Conservation (phyloP, 2,888 invertebrate genomes). For the Cheilosia vulpina region DNA sequence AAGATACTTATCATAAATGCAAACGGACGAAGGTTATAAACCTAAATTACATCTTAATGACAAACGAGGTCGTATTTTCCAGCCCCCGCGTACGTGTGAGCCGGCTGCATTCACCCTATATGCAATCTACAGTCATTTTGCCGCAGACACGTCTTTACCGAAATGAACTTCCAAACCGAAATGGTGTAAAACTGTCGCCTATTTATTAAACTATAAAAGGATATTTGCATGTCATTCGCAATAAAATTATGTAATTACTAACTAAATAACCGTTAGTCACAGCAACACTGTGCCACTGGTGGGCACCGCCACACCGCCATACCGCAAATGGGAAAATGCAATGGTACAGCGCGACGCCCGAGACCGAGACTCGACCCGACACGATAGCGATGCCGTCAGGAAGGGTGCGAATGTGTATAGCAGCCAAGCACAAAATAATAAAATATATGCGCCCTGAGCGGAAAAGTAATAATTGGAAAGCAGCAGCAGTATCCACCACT, state of each 20-base stretch:
- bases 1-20: conserved; percentile 67
- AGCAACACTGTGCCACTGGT: conserved; percentile 15
- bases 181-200: conserved; percentile 70
- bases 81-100: neutral
- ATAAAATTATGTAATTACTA: conserved; percentile 71
- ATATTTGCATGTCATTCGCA: conserved; percentile 72
- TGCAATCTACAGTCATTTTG: conserved; percentile 13
- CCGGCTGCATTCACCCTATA: neutral
- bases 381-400: conserved; percentile 51
- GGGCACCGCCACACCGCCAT: neutral
- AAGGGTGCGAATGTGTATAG: neutral
- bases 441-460: conserved; percentile 8
- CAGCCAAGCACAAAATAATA: neutral
- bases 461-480: conserved; percentile 68
- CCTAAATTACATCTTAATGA: conserved; percentile 54
- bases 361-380: neutral
- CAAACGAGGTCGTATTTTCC: conserved; percentile 16
- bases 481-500: conserved; percentile 44
- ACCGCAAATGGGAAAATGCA: conserved; percentile 8
- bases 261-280: conserved; percentile 60
- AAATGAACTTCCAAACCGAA: conserved; percentile 22
- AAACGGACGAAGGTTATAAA: conserved; percentile 27
- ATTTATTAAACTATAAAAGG: conserved; percentile 72
- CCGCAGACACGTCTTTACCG: conserved; percentile 12
- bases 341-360: conserved; percentile 26